A percentile compares a stretch with the other conserved stretches of the same genome.
These are phyloP conservation scores for Albula goreensis DNA, from an alignment of 2,113 vertebrate genomes.

Conservation along the genomic window DNA sequence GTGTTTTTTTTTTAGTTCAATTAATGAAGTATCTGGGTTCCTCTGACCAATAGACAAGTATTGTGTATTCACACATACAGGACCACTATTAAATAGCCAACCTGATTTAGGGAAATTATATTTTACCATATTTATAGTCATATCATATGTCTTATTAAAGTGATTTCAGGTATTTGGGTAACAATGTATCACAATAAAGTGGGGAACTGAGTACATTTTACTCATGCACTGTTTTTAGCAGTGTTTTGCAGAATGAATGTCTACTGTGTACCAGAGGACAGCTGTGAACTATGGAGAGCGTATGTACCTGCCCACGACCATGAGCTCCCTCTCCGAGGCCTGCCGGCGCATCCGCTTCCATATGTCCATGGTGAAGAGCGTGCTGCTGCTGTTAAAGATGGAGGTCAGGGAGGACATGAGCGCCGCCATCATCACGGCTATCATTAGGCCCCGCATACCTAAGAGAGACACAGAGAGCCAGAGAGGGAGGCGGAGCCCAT, in stretches of 20 bases:
- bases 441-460: conserved; percentile 93
- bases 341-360: conserved; percentile 75
- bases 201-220: neutral
- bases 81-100: no score
- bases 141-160: neutral
- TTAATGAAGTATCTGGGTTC: neutral
- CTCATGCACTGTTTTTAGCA: neutral
- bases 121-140: no score
- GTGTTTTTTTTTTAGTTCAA: neutral
- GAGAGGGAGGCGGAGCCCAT: neutral
- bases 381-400: conserved; percentile 95
- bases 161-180: neutral
- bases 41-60: neutral
- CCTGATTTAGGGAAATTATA: no score
- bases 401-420: conserved; percentile 97
- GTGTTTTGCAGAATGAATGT: neutral
- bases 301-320: conserved; percentile 91
- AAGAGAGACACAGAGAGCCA: neutral
- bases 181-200: neutral
- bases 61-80: no score
- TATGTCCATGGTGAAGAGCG: conserved; percentile 88
- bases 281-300: neutral
- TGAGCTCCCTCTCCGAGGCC: conserved; percentile 85
- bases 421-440: conserved; percentile 91
- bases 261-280: neutral